Evolutionary conservation across 2,888 invertebrate species (phyloP), one percentile per base, ranked within the genome.

Genomic region (Orchesella flavescens): DNA sequence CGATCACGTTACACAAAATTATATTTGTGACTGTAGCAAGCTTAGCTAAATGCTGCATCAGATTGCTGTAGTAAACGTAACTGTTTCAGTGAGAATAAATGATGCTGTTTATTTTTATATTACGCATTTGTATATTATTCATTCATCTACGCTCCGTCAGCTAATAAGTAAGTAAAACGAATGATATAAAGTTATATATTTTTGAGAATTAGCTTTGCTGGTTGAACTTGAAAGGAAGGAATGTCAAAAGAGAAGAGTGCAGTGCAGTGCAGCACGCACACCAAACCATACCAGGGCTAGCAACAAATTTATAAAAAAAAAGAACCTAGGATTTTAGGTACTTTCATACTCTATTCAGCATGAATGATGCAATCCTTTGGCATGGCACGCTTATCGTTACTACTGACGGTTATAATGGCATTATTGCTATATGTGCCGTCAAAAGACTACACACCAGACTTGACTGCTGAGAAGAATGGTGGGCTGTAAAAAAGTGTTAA

Each of bases 401-500:
- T 49, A 49, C 49, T n/a, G 13, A 19, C 19, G 19, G 57, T 24
- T 61, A n/a, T 65, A 65, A 65, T 65, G 19, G 15, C 44, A 44
- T 61, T 43, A 49, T 49, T 49, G 12, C 49, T 49, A 49, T 12
- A 49, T 15, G 49, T 49, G 49, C n/a, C 49, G n/a, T 49, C 61
- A 74, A 49, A 21, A 74, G 24, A 53, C 49, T 74, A 74, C 63
- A 63, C 61, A 61, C 61, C 73, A 57, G 55, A 59, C 43, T 57
- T 63, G 74, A 74, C 65, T 15, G 17, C 65, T n/a, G 13, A 43
- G 34, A 65, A 17, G 65, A 65, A n/a, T 43, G 34, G 65, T 65
- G 43, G 65, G 24, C 65, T 65, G 24, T 34, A 44, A 65, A 65
- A 65, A 49, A 57, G 80, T 66, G 80, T 73, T 73, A 59, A 66